These are phyloP conservation scores for Margarornis squamiger DNA, from an alignment of 2,797 vertebrate genomes.

Conservation along the genomic window DNA sequence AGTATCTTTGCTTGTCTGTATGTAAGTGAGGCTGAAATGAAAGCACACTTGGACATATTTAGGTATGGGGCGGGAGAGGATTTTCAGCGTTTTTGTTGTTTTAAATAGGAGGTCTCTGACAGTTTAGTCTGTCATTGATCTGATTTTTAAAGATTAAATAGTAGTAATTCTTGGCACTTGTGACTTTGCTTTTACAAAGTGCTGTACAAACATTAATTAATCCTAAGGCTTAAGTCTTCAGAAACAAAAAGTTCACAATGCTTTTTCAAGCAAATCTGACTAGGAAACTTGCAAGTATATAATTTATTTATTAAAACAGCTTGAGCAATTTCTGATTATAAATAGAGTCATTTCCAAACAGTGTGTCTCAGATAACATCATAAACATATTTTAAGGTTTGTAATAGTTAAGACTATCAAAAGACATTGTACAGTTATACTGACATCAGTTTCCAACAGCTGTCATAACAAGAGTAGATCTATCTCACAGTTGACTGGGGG, in stretches of 20 bases:
- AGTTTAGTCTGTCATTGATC: conserved; percentile 41
- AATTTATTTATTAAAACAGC: conserved; percentile 46
- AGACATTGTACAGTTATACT: conserved; percentile 50
- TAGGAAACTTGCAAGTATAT: conserved; percentile 21
- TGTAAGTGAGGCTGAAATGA: neutral
- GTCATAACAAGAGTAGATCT: conserved; percentile 56
- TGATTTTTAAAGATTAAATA: conserved; percentile 52
- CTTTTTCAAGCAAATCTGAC: conserved; percentile 52
- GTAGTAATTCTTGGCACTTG: conserved; percentile 58
- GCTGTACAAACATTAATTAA: conserved; percentile 69
- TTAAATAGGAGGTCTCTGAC: conserved; percentile 26
- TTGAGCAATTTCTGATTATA: conserved; percentile 48
- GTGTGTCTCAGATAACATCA: conserved; percentile 48
- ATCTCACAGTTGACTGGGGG: neutral
- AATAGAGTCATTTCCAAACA: conserved; percentile 57
- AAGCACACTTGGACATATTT: neutral
- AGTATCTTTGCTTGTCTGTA: neutral
- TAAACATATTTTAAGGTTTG: conserved; percentile 62
- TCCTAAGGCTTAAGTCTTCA: conserved; percentile 50
- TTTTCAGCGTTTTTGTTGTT: conserved; percentile 31
- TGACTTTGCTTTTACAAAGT: conserved; percentile 44
- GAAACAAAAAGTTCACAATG: conserved; percentile 34
- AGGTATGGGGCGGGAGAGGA: neutral
- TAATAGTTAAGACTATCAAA: conserved; percentile 64
- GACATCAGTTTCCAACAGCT: conserved; percentile 67